phyloP scores from a whole-genome alignment of 2,797 vertebrate species.

The Smutsia gigantea region DNA sequence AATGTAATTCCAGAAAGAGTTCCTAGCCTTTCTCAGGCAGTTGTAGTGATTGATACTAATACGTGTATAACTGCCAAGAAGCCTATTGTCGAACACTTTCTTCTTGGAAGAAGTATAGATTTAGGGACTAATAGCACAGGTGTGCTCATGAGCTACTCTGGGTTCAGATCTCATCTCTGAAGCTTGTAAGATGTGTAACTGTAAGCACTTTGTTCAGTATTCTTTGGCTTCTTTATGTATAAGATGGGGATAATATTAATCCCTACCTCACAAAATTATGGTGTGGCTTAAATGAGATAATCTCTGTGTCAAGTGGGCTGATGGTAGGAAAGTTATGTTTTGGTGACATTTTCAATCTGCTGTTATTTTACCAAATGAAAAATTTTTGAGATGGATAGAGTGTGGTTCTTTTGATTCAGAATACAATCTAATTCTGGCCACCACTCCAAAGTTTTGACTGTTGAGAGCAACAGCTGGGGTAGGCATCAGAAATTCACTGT shows the following conservation, averaged over 20 bases:
- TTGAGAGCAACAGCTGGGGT: constrained; percentile 20
- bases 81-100: background rate
- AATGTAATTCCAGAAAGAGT: background rate
- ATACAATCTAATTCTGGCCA: background rate
- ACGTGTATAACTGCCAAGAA: background rate
- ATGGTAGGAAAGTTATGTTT: constrained; percentile 23
- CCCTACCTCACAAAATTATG: background rate
- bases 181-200: background rate
- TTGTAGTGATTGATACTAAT: background rate
- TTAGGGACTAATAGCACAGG: background rate
- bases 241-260: constrained; percentile 6
- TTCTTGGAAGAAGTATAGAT: background rate
- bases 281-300: constrained; percentile 6
- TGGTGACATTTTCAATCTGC: constrained; percentile 24
- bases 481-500: background rate
- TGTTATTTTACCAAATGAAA: constrained; percentile 34
- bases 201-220: background rate
- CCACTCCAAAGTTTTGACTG: constrained; percentile 23
- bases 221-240: background rate
- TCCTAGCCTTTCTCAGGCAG: background rate
- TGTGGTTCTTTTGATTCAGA: constrained; percentile 4
- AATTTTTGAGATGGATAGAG: constrained; percentile 13
- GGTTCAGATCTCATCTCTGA: background rate
- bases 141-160: background rate
- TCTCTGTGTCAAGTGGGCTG: constrained; percentile 16